Percentiles rank a stretch among this genome's conserved stretches.
These are phyloP conservation scores for Phyllotreta cruciferae DNA, from an alignment of 2,888 invertebrate genomes.

Conservation along the genomic window DNA sequence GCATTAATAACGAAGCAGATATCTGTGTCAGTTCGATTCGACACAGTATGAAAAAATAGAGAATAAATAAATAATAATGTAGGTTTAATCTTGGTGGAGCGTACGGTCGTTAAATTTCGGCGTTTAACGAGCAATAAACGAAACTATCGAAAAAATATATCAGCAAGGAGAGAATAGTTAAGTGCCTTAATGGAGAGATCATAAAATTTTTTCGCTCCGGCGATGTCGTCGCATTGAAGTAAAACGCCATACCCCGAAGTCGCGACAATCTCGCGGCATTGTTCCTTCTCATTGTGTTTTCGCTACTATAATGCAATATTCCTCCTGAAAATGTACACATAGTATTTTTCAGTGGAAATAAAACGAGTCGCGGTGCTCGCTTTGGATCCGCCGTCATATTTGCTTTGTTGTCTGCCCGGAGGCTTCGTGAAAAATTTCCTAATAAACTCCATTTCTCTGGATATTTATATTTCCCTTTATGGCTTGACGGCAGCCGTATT, in stretches of 20 bases:
- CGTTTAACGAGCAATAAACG: slow-evolving; percentile 17
- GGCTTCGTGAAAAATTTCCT: slow-evolving; percentile 29
- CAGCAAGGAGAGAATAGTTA: slow-evolving; percentile 10
- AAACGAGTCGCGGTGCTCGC: slow-evolving; percentile 27
- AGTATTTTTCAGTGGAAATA: slow-evolving; percentile 30
- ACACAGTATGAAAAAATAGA: not conserved
- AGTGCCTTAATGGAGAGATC: slow-evolving; percentile 23
- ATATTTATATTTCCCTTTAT: slow-evolving; percentile 33
- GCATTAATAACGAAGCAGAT: no score
- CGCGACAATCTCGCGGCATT: slow-evolving; percentile 45
- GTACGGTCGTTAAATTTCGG: slow-evolving; percentile 4
- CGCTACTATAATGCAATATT: slow-evolving; percentile 40
- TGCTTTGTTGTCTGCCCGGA: slow-evolving; percentile 31
- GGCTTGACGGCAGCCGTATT: slow-evolving; percentile 19
- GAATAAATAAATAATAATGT: not conserved
- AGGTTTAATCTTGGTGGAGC: no score
- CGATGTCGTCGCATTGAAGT: slow-evolving; percentile 19
- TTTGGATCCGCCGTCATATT: slow-evolving; percentile 29
- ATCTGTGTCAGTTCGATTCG: no score
- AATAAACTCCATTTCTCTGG: slow-evolving; percentile 31
- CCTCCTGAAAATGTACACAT: slow-evolving; percentile 35
- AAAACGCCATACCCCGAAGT: slow-evolving; percentile 42
- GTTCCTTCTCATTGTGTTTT: slow-evolving; percentile 47
- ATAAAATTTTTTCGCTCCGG: slow-evolving; percentile 22
- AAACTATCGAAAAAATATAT: slow-evolving; percentile 15